Evolutionary conservation across 1,140 invertebrate genomes (phyloP).

Genomic region (Diachasmimorpha longicaudata): DNA sequence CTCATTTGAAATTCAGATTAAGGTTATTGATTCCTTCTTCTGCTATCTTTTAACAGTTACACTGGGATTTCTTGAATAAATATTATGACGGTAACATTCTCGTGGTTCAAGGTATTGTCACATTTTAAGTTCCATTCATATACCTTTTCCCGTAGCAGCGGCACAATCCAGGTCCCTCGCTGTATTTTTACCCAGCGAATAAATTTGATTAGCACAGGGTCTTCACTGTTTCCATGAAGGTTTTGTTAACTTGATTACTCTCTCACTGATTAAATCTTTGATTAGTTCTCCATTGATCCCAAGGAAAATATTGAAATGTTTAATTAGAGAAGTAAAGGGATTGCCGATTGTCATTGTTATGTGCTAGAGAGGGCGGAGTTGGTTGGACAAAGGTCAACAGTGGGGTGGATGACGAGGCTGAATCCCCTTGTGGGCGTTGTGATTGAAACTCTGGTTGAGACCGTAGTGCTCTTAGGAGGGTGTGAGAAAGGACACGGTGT

Average conservation of each 20-base stretch:
- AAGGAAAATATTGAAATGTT: background rate
- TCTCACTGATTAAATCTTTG: background rate
- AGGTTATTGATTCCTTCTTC: background rate
- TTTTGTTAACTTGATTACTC: background rate
- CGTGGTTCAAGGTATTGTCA: background rate
- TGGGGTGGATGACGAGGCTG: slow-evolving; percentile 5
- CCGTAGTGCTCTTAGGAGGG: background rate
- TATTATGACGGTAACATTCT: background rate
- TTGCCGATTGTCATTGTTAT: slow-evolving; percentile 1
- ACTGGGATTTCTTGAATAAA: background rate
- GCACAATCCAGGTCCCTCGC: no score
- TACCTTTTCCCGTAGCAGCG: no score
- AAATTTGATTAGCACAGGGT: background rate
- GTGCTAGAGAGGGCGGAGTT: background rate
- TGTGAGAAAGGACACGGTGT: slow-evolving; percentile 3
- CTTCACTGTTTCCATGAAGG: background rate
- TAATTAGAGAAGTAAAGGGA: slow-evolving; percentile 4
- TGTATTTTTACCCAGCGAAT: background rate
- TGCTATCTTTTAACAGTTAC: background rate
- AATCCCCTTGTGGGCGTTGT: slow-evolving; percentile 7
- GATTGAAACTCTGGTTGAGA: slow-evolving; percentile 8
- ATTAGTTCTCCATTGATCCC: background rate
- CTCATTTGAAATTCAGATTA: background rate
- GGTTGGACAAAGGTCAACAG: slow-evolving; percentile 3
- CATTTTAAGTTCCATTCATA: no score